Evolutionary conservation across 2,113 vertebrate species (phyloP).

Genomic region (Arizona elegans): DNA sequence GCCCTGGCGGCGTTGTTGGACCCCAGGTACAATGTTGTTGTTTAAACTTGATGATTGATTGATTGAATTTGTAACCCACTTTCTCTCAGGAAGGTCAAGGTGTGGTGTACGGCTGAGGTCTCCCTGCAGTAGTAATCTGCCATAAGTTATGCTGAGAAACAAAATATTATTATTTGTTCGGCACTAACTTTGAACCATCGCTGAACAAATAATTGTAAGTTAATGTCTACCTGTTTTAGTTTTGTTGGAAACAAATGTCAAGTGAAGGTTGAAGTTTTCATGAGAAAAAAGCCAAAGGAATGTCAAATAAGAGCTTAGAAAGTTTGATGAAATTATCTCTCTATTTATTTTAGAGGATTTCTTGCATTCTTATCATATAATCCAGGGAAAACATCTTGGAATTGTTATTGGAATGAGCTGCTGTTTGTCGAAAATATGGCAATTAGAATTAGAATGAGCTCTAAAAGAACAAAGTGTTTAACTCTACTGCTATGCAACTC

Average conservation of each 20-base stretch:
- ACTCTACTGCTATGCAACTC: background rate
- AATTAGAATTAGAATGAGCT: background rate
- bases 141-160: background rate
- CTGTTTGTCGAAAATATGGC: background rate
- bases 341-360: background rate
- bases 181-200: background rate
- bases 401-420: background rate
- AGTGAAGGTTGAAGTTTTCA: background rate
- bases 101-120: background rate
- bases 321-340: background rate
- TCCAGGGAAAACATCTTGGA: background rate
- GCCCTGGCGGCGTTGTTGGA: constrained; percentile 95
- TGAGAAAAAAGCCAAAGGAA: background rate
- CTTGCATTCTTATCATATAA: background rate
- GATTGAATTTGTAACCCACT: background rate
- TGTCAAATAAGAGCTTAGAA: background rate
- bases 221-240: background rate
- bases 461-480: background rate
- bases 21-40: constrained; percentile 81
- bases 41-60: background rate
- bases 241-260: background rate
- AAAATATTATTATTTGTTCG: background rate
- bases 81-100: background rate
- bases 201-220: background rate
- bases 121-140: background rate